Evolutionary conservation across 2,797 vertebrate genomes (phyloP), one percentile per base, ranked within the genome.

Genomic region (Poeciliopsis presidionis): DNA sequence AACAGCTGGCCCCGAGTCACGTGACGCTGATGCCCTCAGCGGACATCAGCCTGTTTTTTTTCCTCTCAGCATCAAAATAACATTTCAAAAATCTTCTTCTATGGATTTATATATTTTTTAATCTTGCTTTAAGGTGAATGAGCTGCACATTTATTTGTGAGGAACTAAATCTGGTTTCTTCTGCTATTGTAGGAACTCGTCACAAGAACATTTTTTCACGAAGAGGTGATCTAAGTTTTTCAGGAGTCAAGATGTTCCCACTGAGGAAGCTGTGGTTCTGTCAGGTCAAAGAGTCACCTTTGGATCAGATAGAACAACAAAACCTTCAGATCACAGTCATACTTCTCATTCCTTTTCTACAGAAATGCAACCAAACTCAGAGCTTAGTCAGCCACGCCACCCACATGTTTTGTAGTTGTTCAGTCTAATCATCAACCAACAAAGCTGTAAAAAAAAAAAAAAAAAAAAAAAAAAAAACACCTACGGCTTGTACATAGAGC

Each of bases 1-100:
- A 81, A 69, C 84, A 76, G 79, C 75, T 85, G 82, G 41, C 86
- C 80, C 36, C 73, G 45, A 86, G 83, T 79, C 79, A 82, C 85
- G 63, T 74, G 65, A 57, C 41, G 2, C 41, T 9, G 41, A 43
- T 11, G 49, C 28, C 59, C 61, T 73, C 25, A 67, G 14, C 39
- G 39, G 18, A 70, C 55, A 57, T 77, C 78, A 13, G 22, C 20
- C 16, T 46, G 14, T 20, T 20, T 13, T 36, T 36, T 49, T 39
- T 39, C 46, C 28, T 5, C 4, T 8, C 18, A 3, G 33, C 9
- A 51, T 36, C 30, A 25, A n/a, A 69, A 11, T 0, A 43, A 78
- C 41, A 39, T 67, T 22, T 43, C 2, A 39, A 67, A 67, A 22
- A 12, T 25, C 22, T 13, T 67, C 9, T 22, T 5, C 11, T 1